Base-by-base conservation (phyloP, 2,888 invertebrate species). In the Agrilus mali region DNA sequence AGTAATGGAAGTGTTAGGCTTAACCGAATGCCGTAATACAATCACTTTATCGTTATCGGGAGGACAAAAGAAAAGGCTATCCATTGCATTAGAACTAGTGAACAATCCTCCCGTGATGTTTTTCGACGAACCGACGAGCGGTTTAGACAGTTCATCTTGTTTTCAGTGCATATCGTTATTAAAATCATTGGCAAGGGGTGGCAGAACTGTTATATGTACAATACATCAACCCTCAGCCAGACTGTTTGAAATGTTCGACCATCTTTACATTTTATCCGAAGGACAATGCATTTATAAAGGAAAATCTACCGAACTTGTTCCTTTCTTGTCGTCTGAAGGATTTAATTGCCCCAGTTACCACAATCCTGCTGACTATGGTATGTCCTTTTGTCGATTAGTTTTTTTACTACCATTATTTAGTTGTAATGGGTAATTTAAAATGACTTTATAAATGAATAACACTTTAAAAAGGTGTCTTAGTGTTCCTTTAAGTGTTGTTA, bases 41-140 rank as follows among this genome's bases (percentile, higher is more conserved):
- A 74, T 82, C 55, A 83, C 89, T 12, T 77, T 78, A 40, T 83
- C 81, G 60, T 73, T 94, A 35, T 92, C 92, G 7, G 93, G 93
- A 15, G 93, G 93, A 0, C 93, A 94, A 69, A 75, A 88, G 50
- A 94, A 94, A 65, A 75, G 93, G 45, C 71, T 93, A 48, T 90
- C 92, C 6, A 92, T 94, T 59, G 93, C 92, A 42, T 69, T 90
- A 61, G 93, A 94, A 68, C 74, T 94, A 63, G 92, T 94, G 40
- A 93, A 93, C 68, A 93, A 94, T 70, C 94, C 95, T 17, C 94
- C 94, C 50, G 88, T 95, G 47, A 94, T 95, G 92, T 95, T 94
- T 68, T 93, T 95, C 61, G 94, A 95, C 60, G 94, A 95, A 66
- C 94, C 94, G 2, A 86, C 86, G 34, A 84, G 92, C 58, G 95